Evolutionary conservation across 2,113 vertebrate genomes (phyloP).

Genomic region (Typhlomys cinereus): DNA sequence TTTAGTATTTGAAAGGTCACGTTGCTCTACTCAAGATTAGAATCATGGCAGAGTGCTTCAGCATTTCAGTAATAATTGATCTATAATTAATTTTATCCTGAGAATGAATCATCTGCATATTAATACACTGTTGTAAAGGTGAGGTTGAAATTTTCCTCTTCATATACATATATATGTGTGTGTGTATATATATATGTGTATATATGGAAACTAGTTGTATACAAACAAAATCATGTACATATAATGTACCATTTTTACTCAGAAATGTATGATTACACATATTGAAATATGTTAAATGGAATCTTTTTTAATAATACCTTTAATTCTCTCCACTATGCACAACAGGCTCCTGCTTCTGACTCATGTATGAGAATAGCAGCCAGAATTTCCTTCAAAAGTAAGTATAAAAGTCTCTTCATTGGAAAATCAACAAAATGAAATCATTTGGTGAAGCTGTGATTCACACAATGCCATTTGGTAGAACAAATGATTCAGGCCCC

Average conservation of each 20-base stretch:
- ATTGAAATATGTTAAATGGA: constrained; percentile 23
- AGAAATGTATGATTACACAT: constrained; percentile 11
- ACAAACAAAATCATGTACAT: not conserved
- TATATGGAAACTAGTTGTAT: not conserved
- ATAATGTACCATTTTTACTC: not conserved
- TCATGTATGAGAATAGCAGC: constrained; percentile 45
- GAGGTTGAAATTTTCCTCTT: not conserved
- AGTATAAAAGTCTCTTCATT: constrained; percentile 70
- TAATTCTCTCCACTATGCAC: constrained; percentile 47
- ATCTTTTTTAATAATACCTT: constrained; percentile 55
- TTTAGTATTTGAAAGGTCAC: constrained; percentile 61
- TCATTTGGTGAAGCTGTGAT: constrained; percentile 43
- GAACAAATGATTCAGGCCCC: constrained; percentile 65
- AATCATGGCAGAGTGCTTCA: not conserved
- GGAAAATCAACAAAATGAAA: constrained; percentile 44
- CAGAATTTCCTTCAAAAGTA: constrained; percentile 48
- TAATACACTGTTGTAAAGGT: constrained; percentile 46
- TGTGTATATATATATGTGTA: too few species aligned
- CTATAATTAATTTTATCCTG: constrained; percentile 72
- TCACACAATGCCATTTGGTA: constrained; percentile 58
- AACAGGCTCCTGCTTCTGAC: constrained; percentile 51
- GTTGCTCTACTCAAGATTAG: constrained; percentile 53
- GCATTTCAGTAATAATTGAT: constrained; percentile 44
- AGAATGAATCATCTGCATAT: constrained; percentile 66
- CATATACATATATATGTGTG: constrained; percentile 47